Percentiles rank a stretch among this genome's conserved stretches.
These are phyloP conservation scores for Pantala flavescens DNA, from an alignment of 1,140 invertebrate genomes.

Conservation along the genomic window DNA sequence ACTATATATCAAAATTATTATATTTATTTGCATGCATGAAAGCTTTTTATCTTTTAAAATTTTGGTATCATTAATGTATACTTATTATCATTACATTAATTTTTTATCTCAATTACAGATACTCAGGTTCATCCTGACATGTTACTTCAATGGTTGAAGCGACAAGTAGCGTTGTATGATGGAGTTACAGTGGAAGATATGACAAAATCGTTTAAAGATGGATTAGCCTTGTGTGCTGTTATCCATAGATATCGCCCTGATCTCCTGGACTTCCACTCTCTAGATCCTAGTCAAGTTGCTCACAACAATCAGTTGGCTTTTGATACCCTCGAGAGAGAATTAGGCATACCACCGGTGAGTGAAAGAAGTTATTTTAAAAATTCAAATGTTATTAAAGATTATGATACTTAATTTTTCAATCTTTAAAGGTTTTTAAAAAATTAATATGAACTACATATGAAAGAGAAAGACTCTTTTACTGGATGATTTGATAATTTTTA, in stretches of 20 bases:
- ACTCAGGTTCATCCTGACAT: slow-evolving; percentile 59
- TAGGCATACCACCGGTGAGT: slow-evolving; percentile 60
- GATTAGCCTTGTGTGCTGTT: slow-evolving; percentile 70
- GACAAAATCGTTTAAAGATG: slow-evolving; percentile 59
- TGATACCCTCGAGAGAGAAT: slow-evolving; percentile 65
- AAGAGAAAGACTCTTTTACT: too few species aligned
- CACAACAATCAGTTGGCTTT: slow-evolving; percentile 74
- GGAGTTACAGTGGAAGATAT: slow-evolving; percentile 57
- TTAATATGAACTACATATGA: too few species aligned
- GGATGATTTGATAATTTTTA: too few species aligned
- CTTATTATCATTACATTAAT: too few species aligned
- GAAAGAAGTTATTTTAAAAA: background rate
- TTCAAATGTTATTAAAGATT: background rate
- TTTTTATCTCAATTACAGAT: slow-evolving; percentile 33
- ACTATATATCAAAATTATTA: too few species aligned
- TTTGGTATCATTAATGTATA: too few species aligned
- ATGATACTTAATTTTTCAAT: too few species aligned
- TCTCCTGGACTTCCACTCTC: slow-evolving; percentile 60
- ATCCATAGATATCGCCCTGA: slow-evolving; percentile 80
- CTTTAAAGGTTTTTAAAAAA: too few species aligned
- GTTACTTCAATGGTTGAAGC: slow-evolving; percentile 63
- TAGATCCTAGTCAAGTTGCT: slow-evolving; percentile 50
- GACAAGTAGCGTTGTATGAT: slow-evolving; percentile 56
- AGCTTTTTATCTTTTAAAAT: too few species aligned
- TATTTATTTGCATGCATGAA: too few species aligned